Evolutionary conservation across 2,797 vertebrate species (phyloP), one percentile per base, ranked within the genome.

Genomic region (Peromyscus eremicus): DNA sequence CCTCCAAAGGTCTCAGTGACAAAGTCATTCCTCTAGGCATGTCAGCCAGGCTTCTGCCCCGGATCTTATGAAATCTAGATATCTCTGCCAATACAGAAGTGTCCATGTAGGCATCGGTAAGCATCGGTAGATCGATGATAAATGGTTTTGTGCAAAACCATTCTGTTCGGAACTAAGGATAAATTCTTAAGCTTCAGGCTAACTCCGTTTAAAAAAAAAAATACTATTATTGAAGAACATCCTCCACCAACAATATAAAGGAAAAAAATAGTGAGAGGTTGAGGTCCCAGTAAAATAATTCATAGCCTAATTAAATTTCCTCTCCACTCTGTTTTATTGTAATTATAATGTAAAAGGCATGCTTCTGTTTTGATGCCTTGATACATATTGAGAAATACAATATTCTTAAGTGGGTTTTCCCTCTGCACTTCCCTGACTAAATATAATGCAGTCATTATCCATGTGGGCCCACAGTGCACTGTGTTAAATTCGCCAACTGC

Each of bases 401-500:
- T 83, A 32, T 88, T 94, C 80, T 92, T 86, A 86, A 97, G 95
- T 94, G 90, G 66, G 60, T 95, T 97, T 97, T 94, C 92, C 64
- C 94, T 92, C 93, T 49, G 40, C 90, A 84, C 71, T 97, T 97
- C 57, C 86, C 91, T 89, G 96, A 91, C 95, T 87, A 97, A 40
- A 73, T 97, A 79, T 77, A 94, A 62, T 91, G 66, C 83, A 90
- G 90, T 95, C 94, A 96, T 95, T 96, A 96, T 95, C 55, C 0
- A 0, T 91, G 89, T 77, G 97, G 84, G 76, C 93, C 95, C 97
- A 97, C 97, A 89, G 81, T 97, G 94, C 62, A 76, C 83, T 14
- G 2, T 83, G 94, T 81, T 37, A 73, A 76, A 95, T 89, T 96
- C 96, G 71, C 83, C 97, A 87, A 76, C 95, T 97, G 94, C 94